Percentiles rank a stretch among this genome's conserved stretches.
Evolutionary conservation across 2,113 vertebrate species (phyloP).

Genomic region (Alces alces): DNA sequence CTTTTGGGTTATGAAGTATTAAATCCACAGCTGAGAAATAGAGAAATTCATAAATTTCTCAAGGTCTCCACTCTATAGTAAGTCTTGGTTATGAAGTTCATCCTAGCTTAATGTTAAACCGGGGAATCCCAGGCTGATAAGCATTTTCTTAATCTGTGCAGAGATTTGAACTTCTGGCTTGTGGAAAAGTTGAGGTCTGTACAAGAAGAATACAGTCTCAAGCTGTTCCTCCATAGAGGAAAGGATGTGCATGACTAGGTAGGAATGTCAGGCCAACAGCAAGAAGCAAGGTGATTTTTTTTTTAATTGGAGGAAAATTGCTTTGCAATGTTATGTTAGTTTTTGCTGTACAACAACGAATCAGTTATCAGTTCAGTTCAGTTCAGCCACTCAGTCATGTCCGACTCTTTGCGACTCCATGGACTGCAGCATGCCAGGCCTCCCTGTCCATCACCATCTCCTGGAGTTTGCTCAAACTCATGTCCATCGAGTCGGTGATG

Average conservation of each 20-base stretch:
- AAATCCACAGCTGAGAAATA: neutral
- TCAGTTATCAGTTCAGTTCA: neutral
- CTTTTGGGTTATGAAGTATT: neutral
- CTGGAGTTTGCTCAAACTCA: neutral
- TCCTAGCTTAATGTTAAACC: neutral
- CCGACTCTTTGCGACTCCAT: neutral
- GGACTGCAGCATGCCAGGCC: neutral
- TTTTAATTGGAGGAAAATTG: neutral
- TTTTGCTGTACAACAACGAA: neutral
- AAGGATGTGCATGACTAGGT: accelerated
- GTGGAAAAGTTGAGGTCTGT: neutral
- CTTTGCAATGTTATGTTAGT: neutral
- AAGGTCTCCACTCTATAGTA: too few relatives aligned
- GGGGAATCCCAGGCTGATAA: neutral
- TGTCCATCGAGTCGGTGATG: neutral
- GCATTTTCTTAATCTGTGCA: neutral
- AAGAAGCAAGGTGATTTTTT: neutral
- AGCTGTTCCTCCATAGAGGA: neutral
- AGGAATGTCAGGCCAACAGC: neutral
- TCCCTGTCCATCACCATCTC: neutral
- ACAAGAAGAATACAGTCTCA: neutral
- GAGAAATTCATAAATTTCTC: neutral
- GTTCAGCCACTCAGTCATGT: accelerated
- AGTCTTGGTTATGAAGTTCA: neutral
- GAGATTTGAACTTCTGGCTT: neutral